A percentile compares a stretch with the other conserved stretches of the same genome.
Conservation (phyloP, 2,797 vertebrate species). For the Semaprochilodus insignis region DNA sequence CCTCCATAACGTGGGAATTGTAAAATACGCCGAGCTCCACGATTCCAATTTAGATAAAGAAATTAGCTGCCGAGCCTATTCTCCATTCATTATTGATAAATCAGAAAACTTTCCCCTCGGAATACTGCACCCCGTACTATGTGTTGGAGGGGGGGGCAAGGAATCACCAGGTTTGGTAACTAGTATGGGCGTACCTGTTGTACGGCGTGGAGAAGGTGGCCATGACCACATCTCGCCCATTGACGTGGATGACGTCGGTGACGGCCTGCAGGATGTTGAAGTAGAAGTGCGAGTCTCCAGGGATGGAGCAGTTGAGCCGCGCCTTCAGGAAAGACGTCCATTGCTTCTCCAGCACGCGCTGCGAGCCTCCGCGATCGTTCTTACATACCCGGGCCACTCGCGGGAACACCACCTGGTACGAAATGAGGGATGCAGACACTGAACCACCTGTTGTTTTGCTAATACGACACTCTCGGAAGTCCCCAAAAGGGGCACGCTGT, state of each 20-base stretch:
- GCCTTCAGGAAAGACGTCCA: constrained; percentile 99
- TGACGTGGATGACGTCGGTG: constrained; percentile 92
- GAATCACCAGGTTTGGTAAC: not conserved
- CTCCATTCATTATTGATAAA: constrained; percentile 29
- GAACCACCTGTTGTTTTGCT: not conserved
- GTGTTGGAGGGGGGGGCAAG: no score
- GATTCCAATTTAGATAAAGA: constrained; percentile 79
- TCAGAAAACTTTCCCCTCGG: not conserved
- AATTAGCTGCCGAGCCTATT: constrained; percentile 46
- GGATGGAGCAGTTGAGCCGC: constrained; percentile 97
- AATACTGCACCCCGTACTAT: not conserved
- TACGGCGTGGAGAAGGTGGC: constrained; percentile 98
- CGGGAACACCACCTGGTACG: constrained; percentile 91
- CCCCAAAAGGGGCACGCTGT: not conserved
- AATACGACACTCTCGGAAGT: no score
- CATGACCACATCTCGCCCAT: constrained; percentile 93
- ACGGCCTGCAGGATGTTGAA: constrained; percentile 99
- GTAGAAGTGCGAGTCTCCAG: constrained; percentile 98
- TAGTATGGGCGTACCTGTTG: constrained; percentile 85
- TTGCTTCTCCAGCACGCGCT: constrained; percentile 97
- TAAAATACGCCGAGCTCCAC: constrained; percentile 69
- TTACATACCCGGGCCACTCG: constrained; percentile 97
- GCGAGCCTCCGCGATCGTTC: constrained; percentile 96
- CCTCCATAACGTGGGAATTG: constrained; percentile 74
- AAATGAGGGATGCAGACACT: not conserved